Evolutionary conservation across 1,140 invertebrate species (phyloP).

Genomic region (Drosophila eugracilis): DNA sequence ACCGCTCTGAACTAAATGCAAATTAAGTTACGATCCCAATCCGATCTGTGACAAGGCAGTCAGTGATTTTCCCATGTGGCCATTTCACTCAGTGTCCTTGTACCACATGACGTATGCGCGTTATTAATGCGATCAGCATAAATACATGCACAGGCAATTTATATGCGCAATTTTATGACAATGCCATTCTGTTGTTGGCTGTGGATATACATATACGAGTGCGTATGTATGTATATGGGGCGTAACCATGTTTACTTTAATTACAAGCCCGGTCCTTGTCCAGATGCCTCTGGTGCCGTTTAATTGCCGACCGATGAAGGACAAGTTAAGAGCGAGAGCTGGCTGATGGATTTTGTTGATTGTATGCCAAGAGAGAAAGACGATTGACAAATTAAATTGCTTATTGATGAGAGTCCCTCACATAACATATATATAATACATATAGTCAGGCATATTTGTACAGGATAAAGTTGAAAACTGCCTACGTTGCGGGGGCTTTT

Average conservation of each 20-base stretch:
- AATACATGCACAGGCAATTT: conserved; percentile 67
- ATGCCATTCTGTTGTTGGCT: conserved; percentile 38
- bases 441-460: conserved; percentile 3
- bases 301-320: conserved; percentile 60
- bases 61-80: conserved; percentile 8
- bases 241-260: conserved; percentile 71
- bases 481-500: conserved; percentile 60
- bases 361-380: conserved; percentile 53
- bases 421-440: not conserved
- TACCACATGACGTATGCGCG: conserved; percentile 70
- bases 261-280: conserved; percentile 52
- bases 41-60: conserved; percentile 3
- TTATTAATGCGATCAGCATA: conserved; percentile 72
- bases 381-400: conserved; percentile 82
- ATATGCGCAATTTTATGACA: conserved; percentile 78
- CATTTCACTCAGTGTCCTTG: conserved; percentile 20
- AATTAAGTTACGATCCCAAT: conserved; percentile 31
- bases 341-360: conserved; percentile 74
- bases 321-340: conserved; percentile 43
- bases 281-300: conserved; percentile 38
- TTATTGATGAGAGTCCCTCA: conserved; percentile 68
- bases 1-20: not conserved
- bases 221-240: conserved; percentile 4
- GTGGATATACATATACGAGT: not conserved
- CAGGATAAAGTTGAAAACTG: conserved; percentile 39